Evolutionary conservation across 2,888 invertebrate species (phyloP).

Genomic region (Ormyrus rosae): DNA sequence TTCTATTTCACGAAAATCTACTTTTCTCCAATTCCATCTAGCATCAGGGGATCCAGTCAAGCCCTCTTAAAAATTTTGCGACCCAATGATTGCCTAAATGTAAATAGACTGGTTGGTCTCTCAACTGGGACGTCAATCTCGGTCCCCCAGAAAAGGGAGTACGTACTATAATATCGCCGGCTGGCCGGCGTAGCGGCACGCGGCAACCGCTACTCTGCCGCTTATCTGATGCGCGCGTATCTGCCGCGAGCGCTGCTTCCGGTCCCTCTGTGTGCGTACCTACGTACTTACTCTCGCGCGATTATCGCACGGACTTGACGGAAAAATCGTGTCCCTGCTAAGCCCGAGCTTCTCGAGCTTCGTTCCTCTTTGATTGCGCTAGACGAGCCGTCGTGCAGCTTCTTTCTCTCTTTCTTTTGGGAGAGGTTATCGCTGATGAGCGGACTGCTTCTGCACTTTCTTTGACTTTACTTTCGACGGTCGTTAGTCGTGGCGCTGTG

Average conservation of each 20-base stretch:
- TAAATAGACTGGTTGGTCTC: constrained; percentile 49
- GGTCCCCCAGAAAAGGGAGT: background rate
- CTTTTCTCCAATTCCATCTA: too few relatives aligned
- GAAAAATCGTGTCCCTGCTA: constrained; percentile 19
- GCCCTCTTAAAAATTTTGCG: background rate
- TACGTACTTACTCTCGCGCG: constrained; percentile 13
- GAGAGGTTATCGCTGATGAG: background rate
- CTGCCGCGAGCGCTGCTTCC: constrained; percentile 35
- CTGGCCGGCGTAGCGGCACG: constrained; percentile 14
- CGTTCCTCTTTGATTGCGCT: background rate
- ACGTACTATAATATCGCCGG: constrained; percentile 31
- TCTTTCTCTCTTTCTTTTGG: background rate
- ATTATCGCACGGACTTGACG: background rate
- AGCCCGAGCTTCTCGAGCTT: background rate
- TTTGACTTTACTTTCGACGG: too few relatives aligned
- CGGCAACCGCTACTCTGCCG: constrained; percentile 10
- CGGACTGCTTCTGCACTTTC: too few relatives aligned
- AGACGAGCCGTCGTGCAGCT: too few relatives aligned
- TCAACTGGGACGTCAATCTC: constrained; percentile 46
- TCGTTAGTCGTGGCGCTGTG: too few relatives aligned
- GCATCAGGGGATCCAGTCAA: too few relatives aligned
- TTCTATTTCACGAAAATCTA: too few relatives aligned
- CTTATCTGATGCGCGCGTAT: constrained; percentile 51
- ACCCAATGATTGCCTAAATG: constrained; percentile 44
- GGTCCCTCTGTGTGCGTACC: constrained; percentile 7